Base-by-base conservation (phyloP, 2,797 vertebrate genomes). In the Loris lydekkerianus region DNA sequence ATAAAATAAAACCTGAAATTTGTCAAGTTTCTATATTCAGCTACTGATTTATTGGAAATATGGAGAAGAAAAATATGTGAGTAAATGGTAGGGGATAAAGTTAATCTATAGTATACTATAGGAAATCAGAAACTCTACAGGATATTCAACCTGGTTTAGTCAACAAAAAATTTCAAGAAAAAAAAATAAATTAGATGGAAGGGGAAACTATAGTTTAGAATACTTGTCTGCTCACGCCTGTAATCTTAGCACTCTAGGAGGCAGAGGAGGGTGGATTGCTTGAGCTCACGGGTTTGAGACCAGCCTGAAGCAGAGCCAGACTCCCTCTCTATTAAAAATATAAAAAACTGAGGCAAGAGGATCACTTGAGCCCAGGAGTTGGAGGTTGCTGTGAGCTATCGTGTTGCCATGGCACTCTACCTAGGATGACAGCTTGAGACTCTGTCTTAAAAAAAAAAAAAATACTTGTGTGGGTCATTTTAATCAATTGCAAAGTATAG, bases 1-100 rank as follows among this genome's bases (percentile, higher is more conserved):
- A 20, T 65, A 61, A 86, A 56, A 21, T 25, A 13, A 78, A 69
- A 43, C 40, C 29, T 91, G 70, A 96, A 77, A 89, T 80, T 87
- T 70, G 61, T 56, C 81, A 92, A 72, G 6, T 14, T 23, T 75
- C 13, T 77, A 27, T 14, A 73, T 93, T 31, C 21, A 92, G n/a
- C 5, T 63, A 56, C 37, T 75, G 53, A 80, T 6, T 95, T 83
- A 72, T 43, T 95, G 65, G 43, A 86, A 89, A 80, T 31, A 77
- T 5, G 43, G 13, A 63, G 10, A 93, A 43, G 25, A 89, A 31
- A 87, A 58, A 76, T 13, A 34, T 61, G 14, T 53, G n/a, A 63
- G 43, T 81, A 72, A 34, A 34, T 63, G 58, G 20, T 76, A 53
- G 58, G 27, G 63, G 20, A 78, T 75, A 25, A 7, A 21, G 14